Evolutionary conservation across 2,113 vertebrate genomes (phyloP).

Genomic region (Lepidiolamprologus cunningtoni): DNA sequence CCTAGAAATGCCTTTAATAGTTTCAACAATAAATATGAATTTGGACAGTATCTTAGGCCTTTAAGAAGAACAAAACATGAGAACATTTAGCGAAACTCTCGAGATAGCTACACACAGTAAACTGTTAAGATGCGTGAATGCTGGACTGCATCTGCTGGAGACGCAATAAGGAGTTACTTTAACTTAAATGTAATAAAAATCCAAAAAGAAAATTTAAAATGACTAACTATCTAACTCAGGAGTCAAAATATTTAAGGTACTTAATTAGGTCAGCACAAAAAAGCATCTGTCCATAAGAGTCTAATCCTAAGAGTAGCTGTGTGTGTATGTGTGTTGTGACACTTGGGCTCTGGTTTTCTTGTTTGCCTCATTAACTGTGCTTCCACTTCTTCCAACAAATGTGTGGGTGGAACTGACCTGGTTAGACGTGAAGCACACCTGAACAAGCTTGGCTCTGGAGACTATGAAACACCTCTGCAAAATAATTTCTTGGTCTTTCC

Average conservation of each 20-base stretch:
- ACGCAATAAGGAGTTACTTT: not conserved
- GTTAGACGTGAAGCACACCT: not conserved
- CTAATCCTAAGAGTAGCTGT: not conserved
- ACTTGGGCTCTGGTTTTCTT: not conserved
- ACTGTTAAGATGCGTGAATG: not conserved
- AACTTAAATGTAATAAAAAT: not conserved
- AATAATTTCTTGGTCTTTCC: not conserved
- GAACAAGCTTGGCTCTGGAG: not conserved
- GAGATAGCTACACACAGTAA: not conserved
- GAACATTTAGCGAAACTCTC: not conserved
- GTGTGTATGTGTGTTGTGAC: not conserved
- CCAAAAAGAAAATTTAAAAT: not conserved
- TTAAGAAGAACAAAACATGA: not conserved
- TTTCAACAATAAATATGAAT: not conserved
- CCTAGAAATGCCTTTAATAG: not conserved
- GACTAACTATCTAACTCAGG: not conserved
- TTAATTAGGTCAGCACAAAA: not conserved
- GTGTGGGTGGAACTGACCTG: not conserved
- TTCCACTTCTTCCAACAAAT: not conserved
- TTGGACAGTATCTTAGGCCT: not conserved
- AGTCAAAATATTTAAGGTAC: not conserved
- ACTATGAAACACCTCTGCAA: not conserved
- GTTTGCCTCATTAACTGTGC: not conserved
- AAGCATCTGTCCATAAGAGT: not conserved
- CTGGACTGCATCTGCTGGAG: not conserved